Conservation (phyloP, 2,888 invertebrate species). For the Drosophila quasianomalipes region DNA sequence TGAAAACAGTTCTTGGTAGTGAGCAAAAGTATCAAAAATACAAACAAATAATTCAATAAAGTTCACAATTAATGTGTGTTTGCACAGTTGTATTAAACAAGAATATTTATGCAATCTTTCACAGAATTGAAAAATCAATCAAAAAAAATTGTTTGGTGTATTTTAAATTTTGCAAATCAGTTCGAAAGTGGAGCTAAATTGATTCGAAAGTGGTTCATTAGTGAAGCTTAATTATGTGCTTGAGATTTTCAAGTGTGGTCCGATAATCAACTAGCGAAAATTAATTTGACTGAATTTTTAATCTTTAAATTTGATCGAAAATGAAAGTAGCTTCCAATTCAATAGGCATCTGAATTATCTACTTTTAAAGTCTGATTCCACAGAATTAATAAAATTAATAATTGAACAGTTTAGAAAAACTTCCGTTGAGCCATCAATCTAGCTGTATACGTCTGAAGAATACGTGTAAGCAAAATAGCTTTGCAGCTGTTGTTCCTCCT, state of each 20-base stretch:
- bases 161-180: too few species aligned
- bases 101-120: neutral
- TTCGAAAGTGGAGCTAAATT: neutral
- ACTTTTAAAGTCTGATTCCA: neutral
- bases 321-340: neutral
- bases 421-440: neutral
- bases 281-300: neutral
- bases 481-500: neutral
- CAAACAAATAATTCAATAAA: constrained; percentile 1
- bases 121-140: neutral
- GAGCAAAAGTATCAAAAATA: constrained; percentile 9
- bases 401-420: neutral
- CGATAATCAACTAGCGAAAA: neutral
- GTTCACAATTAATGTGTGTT: neutral
- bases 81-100: neutral
- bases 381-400: neutral
- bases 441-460: neutral
- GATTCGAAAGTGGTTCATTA: neutral
- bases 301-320: neutral
- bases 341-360: neutral
- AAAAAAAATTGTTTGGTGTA: neutral
- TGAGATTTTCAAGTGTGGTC: neutral
- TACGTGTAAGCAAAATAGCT: neutral
- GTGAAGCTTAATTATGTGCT: neutral
- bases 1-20: constrained; percentile 7